Conservation (phyloP, 2,797 vertebrate genomes). For the Fistularia tabacaria region DNA sequence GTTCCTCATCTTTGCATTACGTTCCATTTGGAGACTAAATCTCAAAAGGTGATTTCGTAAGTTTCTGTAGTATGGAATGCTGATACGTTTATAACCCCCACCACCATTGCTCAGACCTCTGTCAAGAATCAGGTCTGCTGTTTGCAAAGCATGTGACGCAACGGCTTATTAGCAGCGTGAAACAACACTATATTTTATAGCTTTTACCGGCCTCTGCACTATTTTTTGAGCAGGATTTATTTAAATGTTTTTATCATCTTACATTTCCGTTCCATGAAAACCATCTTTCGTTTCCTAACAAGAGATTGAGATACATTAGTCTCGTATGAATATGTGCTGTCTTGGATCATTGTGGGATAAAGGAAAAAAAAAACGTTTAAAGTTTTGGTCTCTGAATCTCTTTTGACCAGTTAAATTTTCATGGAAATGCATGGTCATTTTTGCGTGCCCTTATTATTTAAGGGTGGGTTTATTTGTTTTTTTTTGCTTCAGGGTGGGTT, state of each 20-base stretch:
- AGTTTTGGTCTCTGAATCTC: constrained; percentile 5
- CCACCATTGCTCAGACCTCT: constrained; percentile 20
- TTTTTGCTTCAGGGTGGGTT: neutral
- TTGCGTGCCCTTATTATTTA: neutral
- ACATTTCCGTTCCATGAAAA: constrained; percentile 32
- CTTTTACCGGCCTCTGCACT: constrained; percentile 1
- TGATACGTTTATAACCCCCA: constrained; percentile 22
- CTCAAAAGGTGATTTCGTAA: constrained; percentile 72
- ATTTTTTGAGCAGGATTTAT: neutral
- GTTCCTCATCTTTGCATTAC: constrained; percentile 58
- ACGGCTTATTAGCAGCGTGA: constrained; percentile 13
- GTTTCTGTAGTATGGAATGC: constrained; percentile 46
- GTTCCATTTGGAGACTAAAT: constrained; percentile 70
- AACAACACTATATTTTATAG: constrained; percentile 6
- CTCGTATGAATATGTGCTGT: neutral
- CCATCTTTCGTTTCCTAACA: constrained; percentile 6
- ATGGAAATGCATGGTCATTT: constrained; percentile 28
- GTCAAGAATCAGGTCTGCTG: constrained; percentile 18
- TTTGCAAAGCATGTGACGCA: constrained; percentile 41
- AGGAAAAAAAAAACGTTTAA: neutral
- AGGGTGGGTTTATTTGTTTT: neutral
- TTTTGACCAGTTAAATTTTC: constrained; percentile 14
- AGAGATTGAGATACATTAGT: constrained; percentile 7
- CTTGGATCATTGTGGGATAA: neutral
- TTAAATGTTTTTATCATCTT: constrained; percentile 5